Evolutionary conservation across 2,797 vertebrate species (phyloP).

Genomic region (Botia kubotai): DNA sequence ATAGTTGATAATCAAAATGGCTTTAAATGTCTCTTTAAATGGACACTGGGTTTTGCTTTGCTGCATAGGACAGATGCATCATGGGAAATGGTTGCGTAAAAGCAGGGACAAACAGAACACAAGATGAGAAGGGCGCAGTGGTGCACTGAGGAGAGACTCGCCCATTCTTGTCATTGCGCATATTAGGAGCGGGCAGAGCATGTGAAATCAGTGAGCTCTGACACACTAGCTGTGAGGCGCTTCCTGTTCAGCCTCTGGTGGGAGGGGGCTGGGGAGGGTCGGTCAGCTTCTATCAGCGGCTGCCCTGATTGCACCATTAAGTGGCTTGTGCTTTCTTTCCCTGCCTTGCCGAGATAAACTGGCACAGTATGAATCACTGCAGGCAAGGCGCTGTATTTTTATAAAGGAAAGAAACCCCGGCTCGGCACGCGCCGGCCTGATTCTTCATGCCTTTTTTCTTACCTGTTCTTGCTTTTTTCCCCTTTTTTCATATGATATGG

Average conservation of each 20-base stretch:
- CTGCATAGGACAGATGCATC: conserved; percentile 46
- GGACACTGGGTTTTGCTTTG: not conserved
- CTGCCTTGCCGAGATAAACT: conserved; percentile 47
- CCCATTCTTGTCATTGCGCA: conserved; percentile 50
- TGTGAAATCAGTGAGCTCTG: conserved; percentile 50
- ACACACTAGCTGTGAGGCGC: conserved; percentile 33
- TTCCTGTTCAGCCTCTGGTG: conserved; percentile 34
- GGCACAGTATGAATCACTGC: conserved; percentile 46
- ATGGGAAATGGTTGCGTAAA: not conserved
- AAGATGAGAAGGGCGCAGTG: conserved; percentile 10
- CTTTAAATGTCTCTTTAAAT: not conserved
- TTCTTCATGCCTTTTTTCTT: conserved; percentile 25
- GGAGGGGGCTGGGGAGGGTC: conserved; percentile 1
- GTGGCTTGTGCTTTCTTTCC: conserved; percentile 38
- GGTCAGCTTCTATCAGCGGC: conserved; percentile 36
- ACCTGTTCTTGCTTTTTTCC: not conserved
- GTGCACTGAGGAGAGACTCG: not conserved
- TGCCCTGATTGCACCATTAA: conserved; percentile 55
- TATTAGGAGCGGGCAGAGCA: conserved; percentile 41
- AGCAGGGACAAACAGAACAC: not conserved
- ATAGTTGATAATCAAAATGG: not conserved
- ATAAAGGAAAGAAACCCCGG: conserved; percentile 22
- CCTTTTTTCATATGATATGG: conserved; percentile 33
- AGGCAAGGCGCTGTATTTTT: conserved; percentile 13
- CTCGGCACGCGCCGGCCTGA: not conserved